Evolutionary conservation across 1,140 invertebrate genomes (phyloP).

Genomic region (Hypothenemus hampei): DNA sequence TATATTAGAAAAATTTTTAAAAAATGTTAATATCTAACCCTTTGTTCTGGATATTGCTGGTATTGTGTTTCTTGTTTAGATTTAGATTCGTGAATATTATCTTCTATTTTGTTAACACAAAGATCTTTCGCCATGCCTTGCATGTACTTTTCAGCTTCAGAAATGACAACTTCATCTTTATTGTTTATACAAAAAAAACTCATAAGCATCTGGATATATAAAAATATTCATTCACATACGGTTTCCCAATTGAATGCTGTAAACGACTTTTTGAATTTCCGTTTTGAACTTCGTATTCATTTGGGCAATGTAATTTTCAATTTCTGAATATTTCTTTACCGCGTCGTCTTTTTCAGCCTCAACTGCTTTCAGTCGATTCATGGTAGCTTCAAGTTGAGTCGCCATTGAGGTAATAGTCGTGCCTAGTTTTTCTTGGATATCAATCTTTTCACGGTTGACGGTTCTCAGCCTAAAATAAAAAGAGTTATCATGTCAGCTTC

Average conservation of each 20-base stretch:
- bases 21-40: not conserved
- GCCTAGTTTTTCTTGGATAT: conserved; percentile 11
- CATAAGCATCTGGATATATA: conserved; percentile 4
- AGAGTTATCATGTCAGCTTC: conserved; percentile 39
- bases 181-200: not conserved
- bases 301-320: conserved; percentile 20
- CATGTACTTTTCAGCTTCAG: conserved; percentile 26
- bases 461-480: conserved; percentile 35
- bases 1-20: too few species aligned
- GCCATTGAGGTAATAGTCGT: conserved; percentile 7
- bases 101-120: conserved; percentile 34
- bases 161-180: not conserved
- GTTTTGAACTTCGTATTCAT: conserved; percentile 23
- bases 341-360: conserved; percentile 17
- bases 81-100: conserved; percentile 30
- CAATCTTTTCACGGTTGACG: conserved; percentile 17
- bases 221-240: conserved; percentile 17
- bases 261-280: conserved; percentile 24
- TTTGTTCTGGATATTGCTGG: not conserved
- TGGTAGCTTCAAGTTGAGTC: conserved; percentile 5
- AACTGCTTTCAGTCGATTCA: conserved; percentile 3
- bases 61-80: not conserved
- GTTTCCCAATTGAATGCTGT: conserved; percentile 31
- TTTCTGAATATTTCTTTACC: conserved; percentile 19
- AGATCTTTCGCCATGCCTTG: conserved; percentile 32